Percentiles rank a stretch among this genome's conserved stretches.
These are phyloP conservation scores for Neolamprologus hecqui DNA, from an alignment of 2,113 vertebrate species.

Conservation along the genomic window DNA sequence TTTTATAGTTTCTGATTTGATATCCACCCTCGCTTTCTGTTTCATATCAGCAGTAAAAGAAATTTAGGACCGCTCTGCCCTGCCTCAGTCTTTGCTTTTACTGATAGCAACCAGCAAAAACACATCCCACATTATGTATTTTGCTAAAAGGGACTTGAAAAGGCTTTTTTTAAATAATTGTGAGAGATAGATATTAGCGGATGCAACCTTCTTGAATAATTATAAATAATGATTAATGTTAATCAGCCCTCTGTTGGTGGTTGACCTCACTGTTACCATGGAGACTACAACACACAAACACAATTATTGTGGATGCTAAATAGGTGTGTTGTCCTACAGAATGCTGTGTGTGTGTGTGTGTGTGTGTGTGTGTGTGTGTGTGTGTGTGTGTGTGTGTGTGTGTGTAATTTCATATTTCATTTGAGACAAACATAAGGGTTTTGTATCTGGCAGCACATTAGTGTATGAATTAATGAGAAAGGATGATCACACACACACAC, in stretches of 20 bases:
- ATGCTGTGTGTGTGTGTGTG: neutral
- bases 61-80: neutral
- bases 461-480: constrained; percentile 26
- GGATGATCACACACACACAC: neutral
- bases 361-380: neutral
- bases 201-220: constrained; percentile 3
- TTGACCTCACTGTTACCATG: constrained; percentile 36
- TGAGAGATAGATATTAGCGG: neutral
- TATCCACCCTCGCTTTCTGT: neutral
- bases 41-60: neutral
- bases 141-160: neutral
- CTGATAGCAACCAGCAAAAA: neutral
- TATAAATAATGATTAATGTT: constrained; percentile 28
- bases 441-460: constrained; percentile 9
- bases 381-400: neutral
- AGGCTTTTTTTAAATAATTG: neutral
- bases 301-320: neutral
- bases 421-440: neutral
- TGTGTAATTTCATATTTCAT: constrained; percentile 3
- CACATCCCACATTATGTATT: neutral
- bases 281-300: constrained; percentile 16
- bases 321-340: neutral
- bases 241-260: constrained; percentile 22
- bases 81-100: neutral
- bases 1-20: neutral